phyloP scores from a whole-genome alignment of 2,113 vertebrate genomes.

The Tauraco erythrolophus region DNA sequence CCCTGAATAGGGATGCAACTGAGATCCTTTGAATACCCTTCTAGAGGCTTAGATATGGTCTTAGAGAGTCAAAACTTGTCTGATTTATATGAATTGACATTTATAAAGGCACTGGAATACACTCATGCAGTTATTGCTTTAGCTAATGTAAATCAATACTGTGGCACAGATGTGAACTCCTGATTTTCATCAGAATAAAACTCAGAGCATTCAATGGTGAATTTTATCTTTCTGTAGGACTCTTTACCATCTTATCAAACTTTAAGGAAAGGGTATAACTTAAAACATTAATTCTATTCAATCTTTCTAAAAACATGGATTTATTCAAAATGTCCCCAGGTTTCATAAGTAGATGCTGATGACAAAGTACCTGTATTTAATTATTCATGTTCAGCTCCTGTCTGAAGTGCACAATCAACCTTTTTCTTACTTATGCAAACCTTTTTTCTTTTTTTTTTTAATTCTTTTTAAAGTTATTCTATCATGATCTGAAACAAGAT shows the following conservation, averaged over 20 bases:
- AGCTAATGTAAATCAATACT: neutral
- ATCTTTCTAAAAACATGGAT: neutral
- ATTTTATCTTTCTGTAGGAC: neutral
- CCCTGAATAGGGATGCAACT: neutral
- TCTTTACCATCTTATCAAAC: neutral
- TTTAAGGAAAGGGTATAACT: neutral
- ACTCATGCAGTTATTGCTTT: neutral
- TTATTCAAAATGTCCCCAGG: neutral
- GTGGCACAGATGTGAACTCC: neutral
- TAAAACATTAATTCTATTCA: neutral
- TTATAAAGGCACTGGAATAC: neutral
- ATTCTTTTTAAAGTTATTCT: neutral
- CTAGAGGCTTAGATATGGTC: neutral
- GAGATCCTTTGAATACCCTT: neutral
- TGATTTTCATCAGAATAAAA: neutral
- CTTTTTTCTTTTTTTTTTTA: neutral
- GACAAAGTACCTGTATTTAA: conserved; percentile 4
- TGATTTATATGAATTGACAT: neutral
- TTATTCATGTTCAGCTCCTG: neutral
- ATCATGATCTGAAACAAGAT: neutral
- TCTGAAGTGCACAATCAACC: neutral
- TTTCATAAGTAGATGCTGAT: conserved; percentile 8
- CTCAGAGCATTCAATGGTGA: neutral
- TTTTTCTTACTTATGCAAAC: neutral
- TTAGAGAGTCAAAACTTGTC: neutral